Conservation (phyloP, 2,797 vertebrate genomes). For the Artibeus lituratus region DNA sequence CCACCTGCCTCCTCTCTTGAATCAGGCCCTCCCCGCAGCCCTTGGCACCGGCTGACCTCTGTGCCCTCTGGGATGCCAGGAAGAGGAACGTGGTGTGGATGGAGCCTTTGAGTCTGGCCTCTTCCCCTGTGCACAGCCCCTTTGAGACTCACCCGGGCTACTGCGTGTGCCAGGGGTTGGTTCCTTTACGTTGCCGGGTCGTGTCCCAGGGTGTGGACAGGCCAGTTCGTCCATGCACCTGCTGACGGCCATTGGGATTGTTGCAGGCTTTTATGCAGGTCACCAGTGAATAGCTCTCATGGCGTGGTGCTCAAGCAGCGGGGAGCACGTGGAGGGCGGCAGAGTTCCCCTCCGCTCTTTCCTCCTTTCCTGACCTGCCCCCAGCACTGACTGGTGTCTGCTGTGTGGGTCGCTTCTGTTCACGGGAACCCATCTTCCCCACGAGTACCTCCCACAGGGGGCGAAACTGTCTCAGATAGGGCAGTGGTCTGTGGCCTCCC, state of each 20-base stretch:
- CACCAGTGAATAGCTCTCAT: accelerated
- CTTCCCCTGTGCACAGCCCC: neutral
- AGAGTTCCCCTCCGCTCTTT: neutral
- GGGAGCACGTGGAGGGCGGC: neutral
- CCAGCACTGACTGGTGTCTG: neutral
- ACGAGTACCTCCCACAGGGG: neutral
- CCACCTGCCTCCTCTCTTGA: too few species aligned
- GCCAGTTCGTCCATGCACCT: accelerated
- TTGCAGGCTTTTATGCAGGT: neutral
- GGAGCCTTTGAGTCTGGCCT: neutral
- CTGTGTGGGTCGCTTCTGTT: neutral
- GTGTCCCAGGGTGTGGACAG: neutral
- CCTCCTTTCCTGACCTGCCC: neutral
- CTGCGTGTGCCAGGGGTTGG: neutral
- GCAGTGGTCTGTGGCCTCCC: neutral
- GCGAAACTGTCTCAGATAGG: neutral
- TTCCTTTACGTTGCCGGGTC: neutral
- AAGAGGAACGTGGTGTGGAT: neutral
- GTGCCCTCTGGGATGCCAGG: neutral
- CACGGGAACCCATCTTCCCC: neutral
- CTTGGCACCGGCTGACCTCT: neutral
- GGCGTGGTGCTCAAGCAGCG: accelerated
- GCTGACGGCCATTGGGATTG: neutral
- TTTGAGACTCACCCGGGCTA: neutral
- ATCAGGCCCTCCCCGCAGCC: neutral